Evolutionary conservation across 2,888 invertebrate species (phyloP), one percentile per base, ranked within the genome.

Genomic region (Dendrolimus houi): DNA sequence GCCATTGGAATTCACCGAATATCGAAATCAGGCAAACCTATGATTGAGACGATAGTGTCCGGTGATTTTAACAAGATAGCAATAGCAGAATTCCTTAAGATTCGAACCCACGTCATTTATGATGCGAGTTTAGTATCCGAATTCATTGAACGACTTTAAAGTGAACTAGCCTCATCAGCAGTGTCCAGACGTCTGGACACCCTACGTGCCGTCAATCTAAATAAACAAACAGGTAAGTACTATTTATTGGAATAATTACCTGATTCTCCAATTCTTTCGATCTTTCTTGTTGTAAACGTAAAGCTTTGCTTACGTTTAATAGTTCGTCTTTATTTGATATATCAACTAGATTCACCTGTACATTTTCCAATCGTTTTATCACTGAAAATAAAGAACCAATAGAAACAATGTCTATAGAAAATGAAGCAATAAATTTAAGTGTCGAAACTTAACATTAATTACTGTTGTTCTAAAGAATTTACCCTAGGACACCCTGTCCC

Each of bases 281-380:
- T 62, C 87, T 87, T 71, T 91, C 90, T 72, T 92, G 88, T 64
- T 92, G 90, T 55, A 84, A 87, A 90, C 81, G 92, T 80, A 85
- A 87, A 68, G 81, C 77, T 73, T 85, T 87, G 66, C 91, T 91
- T 29, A 83, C 72, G 62, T 76, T 83, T 71, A 96, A 81, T 79
- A 95, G 89, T 40, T 92, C 91, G 59, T 94, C 94, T 67, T 93
- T 93, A 74, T 94, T 93, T 53, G 92, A 92, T 53, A 93, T 91
- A 64, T 93, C 93, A 62, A 94, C 93, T 56, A 95, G 90, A 91
- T 95, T 92, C 53, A 89, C 83, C 78, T 91, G 91, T 47, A 91
- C 86, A 62, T 85, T 89, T 72, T 91, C 91, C 65, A 91, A 74
- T 64, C 91, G 77, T 70, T 91, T 91, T 65, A 91, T 91, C 54